Conservation (phyloP, 2,797 vertebrate species). For the Eremophila alpestris region DNA sequence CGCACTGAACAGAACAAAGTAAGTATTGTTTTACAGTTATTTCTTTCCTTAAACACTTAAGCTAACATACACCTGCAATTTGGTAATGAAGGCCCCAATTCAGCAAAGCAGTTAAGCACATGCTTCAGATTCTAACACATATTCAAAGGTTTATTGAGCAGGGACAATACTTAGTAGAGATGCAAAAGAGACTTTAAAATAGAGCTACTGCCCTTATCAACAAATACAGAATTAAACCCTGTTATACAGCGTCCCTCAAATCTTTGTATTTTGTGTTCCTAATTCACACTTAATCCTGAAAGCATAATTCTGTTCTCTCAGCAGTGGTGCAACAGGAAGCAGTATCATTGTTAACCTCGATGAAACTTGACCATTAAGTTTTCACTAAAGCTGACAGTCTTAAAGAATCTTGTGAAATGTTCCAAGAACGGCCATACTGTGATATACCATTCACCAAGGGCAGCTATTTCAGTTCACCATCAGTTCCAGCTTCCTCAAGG, state of each 20-base stretch:
- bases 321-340: not conserved
- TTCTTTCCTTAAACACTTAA: not conserved
- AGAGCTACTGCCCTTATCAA: not conserved
- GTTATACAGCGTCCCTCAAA: not conserved
- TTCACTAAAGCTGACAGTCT: not conserved
- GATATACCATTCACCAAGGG: not conserved
- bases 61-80: conserved; percentile 48
- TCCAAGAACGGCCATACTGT: not conserved
- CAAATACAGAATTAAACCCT: not conserved
- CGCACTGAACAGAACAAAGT: conserved; percentile 17
- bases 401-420: not conserved
- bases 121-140: conserved; percentile 61
- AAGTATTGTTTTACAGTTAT: conserved; percentile 7
- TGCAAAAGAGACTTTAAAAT: not conserved
- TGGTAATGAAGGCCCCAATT: conserved; percentile 48
- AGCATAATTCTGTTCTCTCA: not conserved
- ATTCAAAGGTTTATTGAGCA: conserved; percentile 45
- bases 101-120: conserved; percentile 35
- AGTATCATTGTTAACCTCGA: not conserved
- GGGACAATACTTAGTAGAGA: not conserved
- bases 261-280: not conserved
- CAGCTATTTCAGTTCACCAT: not conserved
- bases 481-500: not conserved
- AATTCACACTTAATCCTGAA: not conserved
- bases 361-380: not conserved